Evolutionary conservation across 2,888 invertebrate genomes (phyloP), one percentile per base, ranked within the genome.

Genomic region (Sphecodes monilicornis): DNA sequence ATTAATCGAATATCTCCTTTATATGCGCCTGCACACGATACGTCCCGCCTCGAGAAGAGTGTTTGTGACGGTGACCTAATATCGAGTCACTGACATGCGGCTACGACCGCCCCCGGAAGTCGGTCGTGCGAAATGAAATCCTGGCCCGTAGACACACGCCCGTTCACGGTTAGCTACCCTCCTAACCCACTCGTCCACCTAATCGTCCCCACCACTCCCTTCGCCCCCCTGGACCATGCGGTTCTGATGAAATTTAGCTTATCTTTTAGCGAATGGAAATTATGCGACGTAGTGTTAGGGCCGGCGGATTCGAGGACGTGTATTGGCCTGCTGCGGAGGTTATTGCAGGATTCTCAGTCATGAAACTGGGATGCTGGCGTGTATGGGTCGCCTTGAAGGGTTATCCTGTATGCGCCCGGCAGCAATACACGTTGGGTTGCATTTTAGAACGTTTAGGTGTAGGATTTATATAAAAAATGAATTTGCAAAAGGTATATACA

Each of bases 1-100:
- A 91, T 90, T 91, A 92, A 92, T 92, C 87, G 92, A 88, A 89
- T 88, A 88, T 87, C 90, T 89, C 86, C 84, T 85, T 90, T 86
- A 85, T 82, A 84, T 85, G 85, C 85, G 80, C 57, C 85, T 82
- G 72, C 87, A 84, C 82, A 81, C 76, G 80, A 82, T 69, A 64
- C 64, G n/a, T 22, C 69, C 70, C 36, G 13, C 22, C 16, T 22
- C 39, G 72, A 54, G 54, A 43, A n/a, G 54, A 68, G 83, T 81
- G 81, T 84, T 80, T 66, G 68, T 85, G 89, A 84, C 83, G 81
- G 36, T 90, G 89, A 82, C 85, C 86, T 86, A 84, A 86, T 86
- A 89, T 84, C 84, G 73, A 81, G 77, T 79, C 86, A 77, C 60
- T 60, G 80, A 89, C 82, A 74, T 80, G 84, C 82, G 76, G 60